These are phyloP conservation scores for Lysiphlebus fabarum DNA, from an alignment of 1,140 invertebrate genomes.

Conservation along the genomic window DNA sequence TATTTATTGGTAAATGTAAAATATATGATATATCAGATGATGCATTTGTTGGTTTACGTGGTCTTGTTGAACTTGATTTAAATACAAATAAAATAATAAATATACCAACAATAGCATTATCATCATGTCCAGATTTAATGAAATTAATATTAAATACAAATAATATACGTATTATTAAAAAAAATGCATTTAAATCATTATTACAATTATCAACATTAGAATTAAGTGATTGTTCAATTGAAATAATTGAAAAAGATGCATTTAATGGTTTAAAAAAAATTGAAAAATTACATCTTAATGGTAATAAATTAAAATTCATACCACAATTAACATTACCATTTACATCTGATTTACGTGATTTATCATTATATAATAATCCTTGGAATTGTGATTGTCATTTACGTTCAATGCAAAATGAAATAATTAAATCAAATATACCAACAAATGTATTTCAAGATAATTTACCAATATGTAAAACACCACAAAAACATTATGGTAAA, in stretches of 20 bases:
- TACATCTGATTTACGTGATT: conserved; percentile 69
- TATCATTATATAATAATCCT: conserved; percentile 80
- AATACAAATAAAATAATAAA: conserved; percentile 74
- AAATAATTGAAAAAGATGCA: conserved; percentile 72
- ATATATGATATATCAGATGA: conserved; percentile 73
- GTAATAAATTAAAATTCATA: conserved; percentile 72
- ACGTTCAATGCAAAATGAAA: conserved; percentile 72
- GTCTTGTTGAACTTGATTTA: conserved; percentile 85
- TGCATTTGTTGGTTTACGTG: conserved; percentile 79
- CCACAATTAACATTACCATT: conserved; percentile 52
- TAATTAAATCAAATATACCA: conserved; percentile 63
- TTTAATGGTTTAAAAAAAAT: conserved; percentile 78
- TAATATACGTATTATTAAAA: conserved; percentile 69
- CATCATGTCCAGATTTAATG: conserved; percentile 76
- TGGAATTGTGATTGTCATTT: conserved; percentile 86
- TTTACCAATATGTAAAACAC: conserved; percentile 73
- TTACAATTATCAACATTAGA: conserved; percentile 76
- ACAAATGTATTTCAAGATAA: conserved; percentile 56
- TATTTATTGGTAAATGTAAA: conserved; percentile 74
- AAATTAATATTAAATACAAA: conserved; percentile 76
- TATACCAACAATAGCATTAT: conserved; percentile 74
- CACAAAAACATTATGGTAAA: conserved; percentile 63
- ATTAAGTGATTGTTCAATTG: conserved; percentile 75
- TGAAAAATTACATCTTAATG: conserved; percentile 80
- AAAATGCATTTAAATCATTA: conserved; percentile 73